Conservation (phyloP, 2,888 invertebrate species). For the Cyrtodaria siliqua region DNA sequence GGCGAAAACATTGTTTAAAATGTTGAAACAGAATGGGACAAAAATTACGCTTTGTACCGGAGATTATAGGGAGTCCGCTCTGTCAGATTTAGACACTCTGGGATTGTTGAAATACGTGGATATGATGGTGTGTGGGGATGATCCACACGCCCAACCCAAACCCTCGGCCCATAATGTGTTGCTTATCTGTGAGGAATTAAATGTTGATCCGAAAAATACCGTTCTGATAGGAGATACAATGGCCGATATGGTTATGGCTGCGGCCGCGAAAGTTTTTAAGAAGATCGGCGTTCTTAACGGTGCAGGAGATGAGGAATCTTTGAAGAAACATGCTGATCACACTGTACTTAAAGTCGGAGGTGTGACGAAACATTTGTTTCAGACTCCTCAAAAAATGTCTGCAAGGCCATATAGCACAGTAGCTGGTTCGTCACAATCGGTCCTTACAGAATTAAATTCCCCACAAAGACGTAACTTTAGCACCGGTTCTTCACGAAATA, state of each 20-base stretch:
- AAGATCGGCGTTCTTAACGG: constrained; percentile 86
- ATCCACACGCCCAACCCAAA: constrained; percentile 84
- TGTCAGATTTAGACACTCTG: constrained; percentile 71
- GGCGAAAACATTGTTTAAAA: constrained; percentile 77
- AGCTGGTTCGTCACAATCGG: not conserved
- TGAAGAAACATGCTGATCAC: constrained; percentile 77
- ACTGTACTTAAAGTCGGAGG: constrained; percentile 78
- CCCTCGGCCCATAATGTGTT: constrained; percentile 85
- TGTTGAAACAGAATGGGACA: constrained; percentile 83
- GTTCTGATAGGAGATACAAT: constrained; percentile 86
- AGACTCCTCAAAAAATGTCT: not conserved
- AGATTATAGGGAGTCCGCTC: constrained; percentile 79
- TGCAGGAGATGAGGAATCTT: constrained; percentile 71
- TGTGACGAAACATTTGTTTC: constrained; percentile 66
- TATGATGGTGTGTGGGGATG: constrained; percentile 87
- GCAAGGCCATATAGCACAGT: constrained; percentile 18
- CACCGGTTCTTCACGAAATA: constrained; percentile 15
- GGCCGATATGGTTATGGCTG: constrained; percentile 86
- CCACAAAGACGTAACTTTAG: constrained; percentile 23
- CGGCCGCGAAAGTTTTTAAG: constrained; percentile 83
- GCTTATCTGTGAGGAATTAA: constrained; percentile 81
- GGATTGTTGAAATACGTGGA: constrained; percentile 83
- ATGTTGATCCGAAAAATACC: constrained; percentile 74
- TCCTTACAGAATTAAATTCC: not conserved
- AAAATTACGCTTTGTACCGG: constrained; percentile 87